Evolutionary conservation across 2,888 invertebrate species (phyloP).

Genomic region (Drosophila buzzatii): DNA sequence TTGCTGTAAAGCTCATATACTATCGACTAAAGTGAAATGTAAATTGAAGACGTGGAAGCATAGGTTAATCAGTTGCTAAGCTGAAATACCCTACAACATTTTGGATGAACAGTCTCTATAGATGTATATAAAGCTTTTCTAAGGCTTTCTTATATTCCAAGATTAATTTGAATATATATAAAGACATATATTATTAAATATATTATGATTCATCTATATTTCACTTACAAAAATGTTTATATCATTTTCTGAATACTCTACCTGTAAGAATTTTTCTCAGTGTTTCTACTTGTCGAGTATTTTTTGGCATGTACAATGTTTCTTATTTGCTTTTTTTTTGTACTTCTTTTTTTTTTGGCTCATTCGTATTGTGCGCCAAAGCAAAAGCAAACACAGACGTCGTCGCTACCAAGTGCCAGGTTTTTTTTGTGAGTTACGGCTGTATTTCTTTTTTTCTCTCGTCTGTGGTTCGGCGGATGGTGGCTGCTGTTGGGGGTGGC

Average conservation of each 20-base stretch:
- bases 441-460: conserved; percentile 36
- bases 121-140: too few relatives aligned
- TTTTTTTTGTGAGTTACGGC: conserved; percentile 62
- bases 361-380: conserved; percentile 62
- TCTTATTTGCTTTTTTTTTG: conserved; percentile 36
- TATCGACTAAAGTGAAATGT: too few relatives aligned
- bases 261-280: conserved; percentile 15
- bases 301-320: conserved; percentile 52
- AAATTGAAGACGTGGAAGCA: too few relatives aligned
- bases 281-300: conserved; percentile 45
- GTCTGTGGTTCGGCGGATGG: conserved; percentile 15
- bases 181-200: too few relatives aligned
- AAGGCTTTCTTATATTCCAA: too few relatives aligned
- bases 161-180: too few relatives aligned
- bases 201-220: too few relatives aligned
- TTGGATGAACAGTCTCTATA: too few relatives aligned
- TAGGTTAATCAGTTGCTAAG: background rate
- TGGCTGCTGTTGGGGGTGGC: conserved; percentile 13
- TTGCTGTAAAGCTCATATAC: background rate
- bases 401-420: conserved; percentile 73
- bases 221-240: background rate
- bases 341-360: conserved; percentile 42
- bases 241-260: background rate
- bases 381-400: conserved; percentile 76
- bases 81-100: too few relatives aligned